Conservation (phyloP, 2,888 invertebrate species). For the Campopleginae sp. region DNA sequence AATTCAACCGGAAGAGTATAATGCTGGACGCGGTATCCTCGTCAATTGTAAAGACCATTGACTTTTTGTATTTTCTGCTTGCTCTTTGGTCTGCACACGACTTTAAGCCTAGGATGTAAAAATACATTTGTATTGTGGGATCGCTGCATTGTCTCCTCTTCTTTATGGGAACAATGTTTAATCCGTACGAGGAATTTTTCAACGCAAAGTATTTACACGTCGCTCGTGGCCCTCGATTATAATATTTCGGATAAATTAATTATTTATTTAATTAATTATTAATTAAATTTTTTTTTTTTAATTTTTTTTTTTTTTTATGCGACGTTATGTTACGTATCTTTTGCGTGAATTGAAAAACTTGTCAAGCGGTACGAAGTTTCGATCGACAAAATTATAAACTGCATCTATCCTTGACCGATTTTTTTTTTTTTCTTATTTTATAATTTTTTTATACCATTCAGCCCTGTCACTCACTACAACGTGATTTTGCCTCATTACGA, state of each 20-base stretch:
- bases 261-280: too few relatives aligned
- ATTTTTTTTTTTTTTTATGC: not conserved
- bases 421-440: too few relatives aligned
- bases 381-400: not conserved
- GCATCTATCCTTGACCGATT: not conserved
- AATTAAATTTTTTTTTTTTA: conserved; percentile 40
- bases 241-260: too few relatives aligned
- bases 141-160: not conserved
- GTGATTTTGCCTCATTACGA: not conserved
- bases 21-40: conserved; percentile 7
- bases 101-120: conserved; percentile 3
- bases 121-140: conserved; percentile 4
- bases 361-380: not conserved
- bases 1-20: conserved; percentile 29
- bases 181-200: not conserved
- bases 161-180: not conserved
- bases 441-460: not conserved
- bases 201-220: not conserved
- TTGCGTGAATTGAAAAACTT: not conserved
- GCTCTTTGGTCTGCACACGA: not conserved
- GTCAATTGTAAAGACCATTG: conserved; percentile 54
- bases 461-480: too few relatives aligned
- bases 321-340: not conserved
- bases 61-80: not conserved
- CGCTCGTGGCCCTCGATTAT: not conserved